A percentile compares a stretch with the other conserved stretches of the same genome.
These are phyloP conservation scores for Leptopterna dolabrata DNA, from an alignment of 2,888 invertebrate genomes.

Conservation along the genomic window DNA sequence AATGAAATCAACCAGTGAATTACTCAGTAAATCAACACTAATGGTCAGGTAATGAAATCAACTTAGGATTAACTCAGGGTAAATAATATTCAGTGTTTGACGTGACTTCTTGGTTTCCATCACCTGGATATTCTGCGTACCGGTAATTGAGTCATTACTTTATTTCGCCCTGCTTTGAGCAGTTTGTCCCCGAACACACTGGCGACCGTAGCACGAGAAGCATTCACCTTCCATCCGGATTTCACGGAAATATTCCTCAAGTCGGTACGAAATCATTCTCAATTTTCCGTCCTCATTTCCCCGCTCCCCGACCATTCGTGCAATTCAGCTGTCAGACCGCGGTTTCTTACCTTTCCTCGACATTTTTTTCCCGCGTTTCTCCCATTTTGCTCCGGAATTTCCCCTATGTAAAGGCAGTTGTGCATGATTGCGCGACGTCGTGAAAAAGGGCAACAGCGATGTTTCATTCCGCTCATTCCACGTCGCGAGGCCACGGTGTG, in stretches of 20 bases:
- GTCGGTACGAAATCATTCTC: background rate
- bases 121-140: no score
- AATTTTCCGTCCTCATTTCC: background rate
- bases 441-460: background rate
- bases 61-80: no score
- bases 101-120: no score
- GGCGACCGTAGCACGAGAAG: background rate
- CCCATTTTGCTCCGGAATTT: background rate
- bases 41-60: no score
- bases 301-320: background rate
- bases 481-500: background rate
- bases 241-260: background rate
- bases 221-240: background rate
- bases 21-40: no score
- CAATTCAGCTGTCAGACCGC: background rate
- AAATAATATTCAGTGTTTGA: no score
- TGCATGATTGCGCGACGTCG: background rate
- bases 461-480: constrained; percentile 3
- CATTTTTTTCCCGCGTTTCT: background rate
- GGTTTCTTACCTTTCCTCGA: background rate
- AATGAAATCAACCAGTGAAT: no score
- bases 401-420: background rate
- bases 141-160: background rate
- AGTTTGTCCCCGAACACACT: background rate
- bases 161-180: background rate